Conservation (phyloP, 2,888 invertebrate genomes). For the Operophtera brumata region DNA sequence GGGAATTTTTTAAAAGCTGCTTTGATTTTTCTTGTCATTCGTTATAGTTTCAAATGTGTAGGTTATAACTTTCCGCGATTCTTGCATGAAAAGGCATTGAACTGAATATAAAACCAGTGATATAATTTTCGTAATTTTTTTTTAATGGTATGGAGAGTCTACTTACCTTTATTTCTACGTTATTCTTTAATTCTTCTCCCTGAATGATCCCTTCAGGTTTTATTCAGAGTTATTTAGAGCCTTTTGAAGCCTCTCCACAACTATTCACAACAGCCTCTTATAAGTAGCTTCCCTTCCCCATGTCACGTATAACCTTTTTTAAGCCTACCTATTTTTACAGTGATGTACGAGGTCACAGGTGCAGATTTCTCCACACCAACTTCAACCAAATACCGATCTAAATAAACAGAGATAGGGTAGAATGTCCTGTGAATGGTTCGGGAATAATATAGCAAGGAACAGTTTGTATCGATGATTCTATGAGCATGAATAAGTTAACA, state of each 20-base stretch:
- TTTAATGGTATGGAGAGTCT: too few species aligned
- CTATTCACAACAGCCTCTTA: conserved; percentile 15
- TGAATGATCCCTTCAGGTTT: neutral
- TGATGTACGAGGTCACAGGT: conserved; percentile 50
- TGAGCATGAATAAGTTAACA: conserved; percentile 53
- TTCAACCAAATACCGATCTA: conserved; percentile 14
- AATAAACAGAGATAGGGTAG: conserved; percentile 30
- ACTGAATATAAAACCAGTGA: too few species aligned
- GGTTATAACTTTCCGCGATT: too few species aligned
- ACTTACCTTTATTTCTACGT: neutral
- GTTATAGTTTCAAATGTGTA: too few species aligned
- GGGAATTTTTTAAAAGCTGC: too few species aligned
- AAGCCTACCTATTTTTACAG: conserved; percentile 46
- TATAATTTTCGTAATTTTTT: too few species aligned
- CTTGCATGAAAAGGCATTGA: too few species aligned
- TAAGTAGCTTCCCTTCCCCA: conserved; percentile 29
- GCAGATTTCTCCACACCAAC: conserved; percentile 33
- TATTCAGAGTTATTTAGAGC: conserved; percentile 12
- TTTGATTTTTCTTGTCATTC: too few species aligned
- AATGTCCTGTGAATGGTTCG: conserved; percentile 27
- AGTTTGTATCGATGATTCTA: conserved; percentile 52
- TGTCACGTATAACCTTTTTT: conserved; percentile 44
- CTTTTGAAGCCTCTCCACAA: conserved; percentile 10
- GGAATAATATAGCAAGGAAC: conserved; percentile 46
- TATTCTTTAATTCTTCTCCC: neutral